Base-by-base conservation (phyloP, 1,140 invertebrate genomes). In the Eupristina koningsbergeri region DNA sequence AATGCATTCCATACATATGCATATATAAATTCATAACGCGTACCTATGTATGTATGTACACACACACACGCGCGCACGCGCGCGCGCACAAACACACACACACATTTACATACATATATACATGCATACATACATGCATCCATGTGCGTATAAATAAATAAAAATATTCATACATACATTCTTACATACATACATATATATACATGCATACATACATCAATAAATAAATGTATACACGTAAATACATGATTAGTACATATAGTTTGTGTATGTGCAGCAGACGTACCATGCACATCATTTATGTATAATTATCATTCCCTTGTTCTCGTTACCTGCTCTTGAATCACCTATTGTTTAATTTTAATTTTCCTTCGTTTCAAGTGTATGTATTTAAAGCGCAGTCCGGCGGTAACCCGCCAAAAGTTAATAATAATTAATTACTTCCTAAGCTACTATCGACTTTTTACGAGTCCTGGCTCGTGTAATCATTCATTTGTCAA, bases 401-500 rank as follows among this genome's bases (percentile, higher is more conserved):
- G n/a, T 9, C 13, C 3, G 31, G 22, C 31, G 17, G 31, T 22
- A 36, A n/a, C 7, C 45, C 67, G 34, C 34, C 39, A 36, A 17
- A 19, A 34, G 19, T 41, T 61, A 81, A 81, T 61, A 73, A 80
- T 58, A 29, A 81, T 81, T 58, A 81, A 74, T 73, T 81, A 83
- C 47, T 84, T 71, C 9, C 64, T 84, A 73, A 84, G 9, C 53
- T 84, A 83, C 8, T 69, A 61, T 79, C 63, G 50, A 84, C 63
- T 80, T 80, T 80, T 82, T 84, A 82, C 85, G 79, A 84, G 82
- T 69, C 78, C 78, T 85, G 71, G 41, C 79, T 83, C 81, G 67
- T 77, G 80, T 69, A 64, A 61, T 64, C 29, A 50, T 39, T 64
- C 29, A 50, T n/a, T n/a, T 39, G 0, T 34, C 47, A 31, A 76